A percentile compares a stretch with the other conserved stretches of the same genome.
phyloP scores from a whole-genome alignment of 1,140 invertebrate species.

The Nephotettix cincticeps region DNA sequence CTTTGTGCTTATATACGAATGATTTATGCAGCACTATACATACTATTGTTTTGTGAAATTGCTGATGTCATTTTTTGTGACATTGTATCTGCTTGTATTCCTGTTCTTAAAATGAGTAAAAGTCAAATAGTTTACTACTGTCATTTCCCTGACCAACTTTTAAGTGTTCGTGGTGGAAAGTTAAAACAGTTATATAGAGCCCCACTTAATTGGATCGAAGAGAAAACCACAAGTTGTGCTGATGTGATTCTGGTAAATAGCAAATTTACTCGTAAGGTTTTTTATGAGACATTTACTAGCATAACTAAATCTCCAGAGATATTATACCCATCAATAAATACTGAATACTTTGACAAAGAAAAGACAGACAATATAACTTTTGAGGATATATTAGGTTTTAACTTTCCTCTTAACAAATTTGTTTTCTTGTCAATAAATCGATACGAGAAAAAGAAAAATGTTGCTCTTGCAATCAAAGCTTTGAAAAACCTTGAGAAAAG shows the following conservation, averaged over 20 bases:
- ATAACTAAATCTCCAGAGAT: slow-evolving; percentile 71
- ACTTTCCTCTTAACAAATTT: slow-evolving; percentile 53
- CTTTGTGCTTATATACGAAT: slow-evolving; percentile 93
- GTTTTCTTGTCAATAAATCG: slow-evolving; percentile 94
- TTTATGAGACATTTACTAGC: slow-evolving; percentile 78
- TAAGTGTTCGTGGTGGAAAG: slow-evolving; percentile 64
- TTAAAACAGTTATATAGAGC: slow-evolving; percentile 81
- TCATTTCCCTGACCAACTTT: slow-evolving; percentile 94
- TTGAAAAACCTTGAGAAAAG: slow-evolving; percentile 64
- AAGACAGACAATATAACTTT: slow-evolving; percentile 48
- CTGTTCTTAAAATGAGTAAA: slow-evolving; percentile 68
- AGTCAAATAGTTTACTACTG: slow-evolving; percentile 91
- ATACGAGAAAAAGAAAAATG: slow-evolving; percentile 96
- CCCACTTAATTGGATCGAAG: slow-evolving; percentile 92
- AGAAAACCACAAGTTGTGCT: slow-evolving; percentile 80
- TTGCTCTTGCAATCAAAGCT: slow-evolving; percentile 79
- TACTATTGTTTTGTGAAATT: slow-evolving; percentile 54
- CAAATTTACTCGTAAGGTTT: slow-evolving; percentile 83
- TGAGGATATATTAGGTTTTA: slow-evolving; percentile 49
- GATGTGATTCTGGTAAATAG: slow-evolving; percentile 95
- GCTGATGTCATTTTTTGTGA: slow-evolving; percentile 91
- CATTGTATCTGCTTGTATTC: slow-evolving; percentile 84
- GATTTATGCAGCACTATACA: slow-evolving; percentile 74
- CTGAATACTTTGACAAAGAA: slow-evolving; percentile 67
- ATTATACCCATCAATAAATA: slow-evolving; percentile 93